phyloP scores from a whole-genome alignment of 2,113 vertebrate species.

The Chionis minor region DNA sequence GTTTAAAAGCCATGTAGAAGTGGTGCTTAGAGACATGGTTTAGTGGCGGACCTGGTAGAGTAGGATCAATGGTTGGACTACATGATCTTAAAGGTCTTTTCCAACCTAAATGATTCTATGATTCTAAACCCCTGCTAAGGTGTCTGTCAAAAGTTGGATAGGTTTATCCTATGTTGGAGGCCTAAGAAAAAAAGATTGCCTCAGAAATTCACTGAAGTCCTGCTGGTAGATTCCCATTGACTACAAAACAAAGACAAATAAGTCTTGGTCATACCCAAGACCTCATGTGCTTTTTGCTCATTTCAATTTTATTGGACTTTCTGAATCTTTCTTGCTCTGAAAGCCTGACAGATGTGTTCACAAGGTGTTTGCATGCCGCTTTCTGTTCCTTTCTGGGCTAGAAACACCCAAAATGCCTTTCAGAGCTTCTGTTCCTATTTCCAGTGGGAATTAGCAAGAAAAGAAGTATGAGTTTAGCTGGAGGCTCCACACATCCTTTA shows the following conservation, averaged over 20 bases:
- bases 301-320: background rate
- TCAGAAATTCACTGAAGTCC: background rate
- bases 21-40: no score
- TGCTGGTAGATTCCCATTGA: background rate
- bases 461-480: background rate
- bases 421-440: background rate
- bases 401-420: background rate
- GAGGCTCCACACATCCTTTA: background rate
- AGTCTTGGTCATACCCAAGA: background rate
- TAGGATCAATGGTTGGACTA: no score
- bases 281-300: background rate
- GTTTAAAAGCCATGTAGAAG: no score
- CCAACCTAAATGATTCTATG: no score
- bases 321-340: background rate
- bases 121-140: background rate
- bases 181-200: background rate
- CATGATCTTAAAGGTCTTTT: no score
- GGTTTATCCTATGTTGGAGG: background rate
- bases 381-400: background rate
- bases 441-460: background rate
- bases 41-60: no score
- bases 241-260: background rate
- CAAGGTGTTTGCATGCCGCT: background rate
- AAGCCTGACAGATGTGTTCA: background rate
- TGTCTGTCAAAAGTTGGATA: background rate